Evolutionary conservation across 2,113 vertebrate species (phyloP), one percentile per base, ranked within the genome.

Genomic region (Sander vitreus): DNA sequence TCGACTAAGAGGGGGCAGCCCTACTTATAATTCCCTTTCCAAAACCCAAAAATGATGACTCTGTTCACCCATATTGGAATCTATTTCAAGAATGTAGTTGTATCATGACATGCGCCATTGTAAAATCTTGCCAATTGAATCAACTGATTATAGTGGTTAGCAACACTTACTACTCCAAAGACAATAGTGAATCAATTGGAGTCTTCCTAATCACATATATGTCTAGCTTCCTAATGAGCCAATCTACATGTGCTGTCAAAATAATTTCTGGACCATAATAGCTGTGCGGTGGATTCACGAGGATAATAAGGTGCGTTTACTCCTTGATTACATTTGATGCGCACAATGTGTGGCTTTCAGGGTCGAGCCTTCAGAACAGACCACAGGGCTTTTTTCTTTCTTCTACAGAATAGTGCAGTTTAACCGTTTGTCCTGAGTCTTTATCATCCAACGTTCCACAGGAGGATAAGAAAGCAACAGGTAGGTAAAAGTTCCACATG

Each of bases 111-210:
- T n/a, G 47, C 11, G 7, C 33, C 48, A 14, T 0, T 76, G 47
- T 59, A 68, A 70, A 78, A 72, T 73, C 69, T 59, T n/a, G 14
- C 63, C 65, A 50, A 53, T 30, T 67, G 45, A 86, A 81, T 65
- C 5, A 39, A 47, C 58, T 63, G 43, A 91, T 89, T 86, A 63
- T 19, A 54, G 33, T 60, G 74, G 73, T 76, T 68, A 81, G 79
- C 55, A 5, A 60, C 69, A 62, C 25, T 33, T 57, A 43, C 39
- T 43, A 43, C 82, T 83, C 58, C 70, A 77, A 58, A 86, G 69
- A 87, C 87, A 90, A 87, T 74, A 14, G 58, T 36, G 57, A 87
- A 90, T 87, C 84, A 84, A 76, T 43, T 19, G 68, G 54, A 69
- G 36, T 11, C 63, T 6, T 18, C 48, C 43, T 80, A 59, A 73